A percentile compares a stretch with the other conserved stretches of the same genome.
Conservation (phyloP, 2,113 vertebrate genomes). For the Plecotus auritus region DNA sequence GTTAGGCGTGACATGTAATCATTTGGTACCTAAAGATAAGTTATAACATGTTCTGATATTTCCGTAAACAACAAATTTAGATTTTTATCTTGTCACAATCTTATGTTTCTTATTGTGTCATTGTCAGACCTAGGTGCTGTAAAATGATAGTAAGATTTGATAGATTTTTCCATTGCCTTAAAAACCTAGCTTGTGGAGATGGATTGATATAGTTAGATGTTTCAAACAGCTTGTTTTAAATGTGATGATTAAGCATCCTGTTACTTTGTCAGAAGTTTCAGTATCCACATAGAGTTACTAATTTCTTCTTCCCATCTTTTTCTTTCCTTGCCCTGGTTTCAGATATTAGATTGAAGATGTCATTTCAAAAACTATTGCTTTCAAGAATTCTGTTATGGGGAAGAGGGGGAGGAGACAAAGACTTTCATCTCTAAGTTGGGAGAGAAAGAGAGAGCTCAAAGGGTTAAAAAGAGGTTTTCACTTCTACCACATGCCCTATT, state of each 20-base stretch:
- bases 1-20: background rate
- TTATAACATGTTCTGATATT: background rate
- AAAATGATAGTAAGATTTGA: background rate
- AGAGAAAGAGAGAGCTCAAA: conserved; percentile 75
- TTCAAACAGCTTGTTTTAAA: conserved; percentile 9
- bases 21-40: conserved; percentile 16
- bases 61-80: conserved; percentile 15
- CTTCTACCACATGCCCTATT: conserved; percentile 87
- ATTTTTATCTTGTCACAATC: background rate
- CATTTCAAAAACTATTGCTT: conserved; percentile 58
- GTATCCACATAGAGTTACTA: background rate
- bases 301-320: conserved; percentile 11
- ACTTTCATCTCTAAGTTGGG: conserved; percentile 73
- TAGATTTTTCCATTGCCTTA: conserved; percentile 2
- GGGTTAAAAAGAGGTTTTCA: conserved; percentile 86
- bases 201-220: background rate
- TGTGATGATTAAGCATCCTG: conserved; percentile 6
- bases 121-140: background rate
- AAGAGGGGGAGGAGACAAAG: conserved; percentile 69
- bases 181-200: background rate
- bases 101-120: background rate
- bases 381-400: conserved; percentile 64
- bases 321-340: conserved; percentile 61
- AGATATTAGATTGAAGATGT: conserved; percentile 65
- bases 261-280: background rate